phyloP scores from a whole-genome alignment of 2,113 vertebrate species.

The Stomatorhinus ivindoensis region DNA sequence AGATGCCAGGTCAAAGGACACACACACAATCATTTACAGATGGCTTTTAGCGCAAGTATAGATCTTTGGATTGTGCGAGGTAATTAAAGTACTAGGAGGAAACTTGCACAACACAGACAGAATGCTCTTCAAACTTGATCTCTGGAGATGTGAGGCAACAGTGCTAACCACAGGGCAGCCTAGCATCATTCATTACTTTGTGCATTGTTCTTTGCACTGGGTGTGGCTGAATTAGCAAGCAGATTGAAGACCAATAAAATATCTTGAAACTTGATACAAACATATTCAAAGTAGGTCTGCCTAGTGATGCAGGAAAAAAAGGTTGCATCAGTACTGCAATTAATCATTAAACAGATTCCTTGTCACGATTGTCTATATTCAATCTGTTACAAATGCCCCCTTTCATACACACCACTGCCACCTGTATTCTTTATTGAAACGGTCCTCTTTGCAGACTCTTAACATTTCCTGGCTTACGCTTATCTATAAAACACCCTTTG shows the following conservation, averaged over 20 bases:
- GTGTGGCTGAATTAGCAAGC: neutral
- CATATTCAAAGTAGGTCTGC: neutral
- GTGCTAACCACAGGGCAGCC: neutral
- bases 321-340: neutral
- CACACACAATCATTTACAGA: neutral
- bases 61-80: neutral
- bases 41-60: neutral
- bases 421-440: no score
- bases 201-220: neutral
- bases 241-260: neutral
- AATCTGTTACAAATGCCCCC: no score
- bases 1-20: neutral
- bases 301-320: neutral
- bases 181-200: neutral
- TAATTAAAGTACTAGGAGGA: neutral
- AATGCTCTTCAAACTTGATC: neutral
- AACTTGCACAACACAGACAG: neutral
- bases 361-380: neutral
- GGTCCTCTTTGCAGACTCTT: no score
- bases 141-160: neutral
- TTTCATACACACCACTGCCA: no score
- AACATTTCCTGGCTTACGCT: no score
- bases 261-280: neutral
- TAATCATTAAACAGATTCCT: neutral
- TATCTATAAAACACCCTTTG: no score